A percentile compares a stretch with the other conserved stretches of the same genome.
These are phyloP conservation scores for Glossophaga mutica DNA, from an alignment of 2,797 vertebrate genomes.

Conservation along the genomic window DNA sequence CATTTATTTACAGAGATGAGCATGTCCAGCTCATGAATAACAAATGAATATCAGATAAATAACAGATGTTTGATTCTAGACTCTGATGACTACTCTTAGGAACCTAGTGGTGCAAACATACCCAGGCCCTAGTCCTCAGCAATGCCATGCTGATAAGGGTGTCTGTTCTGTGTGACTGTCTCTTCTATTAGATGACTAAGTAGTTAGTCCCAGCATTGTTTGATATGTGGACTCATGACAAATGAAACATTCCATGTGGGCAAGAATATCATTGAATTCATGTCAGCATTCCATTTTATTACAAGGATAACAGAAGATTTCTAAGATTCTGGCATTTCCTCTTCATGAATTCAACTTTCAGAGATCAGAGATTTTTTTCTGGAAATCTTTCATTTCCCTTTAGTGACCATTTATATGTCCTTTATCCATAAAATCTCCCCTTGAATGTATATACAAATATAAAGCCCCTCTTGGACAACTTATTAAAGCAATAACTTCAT, in stretches of 20 bases:
- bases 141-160: neutral
- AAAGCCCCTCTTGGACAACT: neutral
- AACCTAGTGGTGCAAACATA: neutral
- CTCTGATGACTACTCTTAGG: neutral
- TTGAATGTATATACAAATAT: neutral
- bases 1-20: neutral
- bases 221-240: neutral
- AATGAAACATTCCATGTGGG: neutral
- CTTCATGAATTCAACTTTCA: neutral
- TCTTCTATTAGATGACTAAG: neutral
- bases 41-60: neutral
- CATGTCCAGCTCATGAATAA: neutral
- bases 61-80: neutral
- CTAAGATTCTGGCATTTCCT: neutral
- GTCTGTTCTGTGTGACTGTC: neutral
- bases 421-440: neutral
- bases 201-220: neutral
- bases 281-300: neutral
- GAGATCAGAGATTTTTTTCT: neutral
- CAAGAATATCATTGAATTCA: neutral
- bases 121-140: neutral
- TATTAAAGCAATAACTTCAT: neutral
- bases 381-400: neutral
- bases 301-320: neutral
- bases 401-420: neutral